Percentiles rank a stretch among this genome's conserved stretches.
Conservation (phyloP, 2,888 invertebrate species). For the Cataglyphis albicans region DNA sequence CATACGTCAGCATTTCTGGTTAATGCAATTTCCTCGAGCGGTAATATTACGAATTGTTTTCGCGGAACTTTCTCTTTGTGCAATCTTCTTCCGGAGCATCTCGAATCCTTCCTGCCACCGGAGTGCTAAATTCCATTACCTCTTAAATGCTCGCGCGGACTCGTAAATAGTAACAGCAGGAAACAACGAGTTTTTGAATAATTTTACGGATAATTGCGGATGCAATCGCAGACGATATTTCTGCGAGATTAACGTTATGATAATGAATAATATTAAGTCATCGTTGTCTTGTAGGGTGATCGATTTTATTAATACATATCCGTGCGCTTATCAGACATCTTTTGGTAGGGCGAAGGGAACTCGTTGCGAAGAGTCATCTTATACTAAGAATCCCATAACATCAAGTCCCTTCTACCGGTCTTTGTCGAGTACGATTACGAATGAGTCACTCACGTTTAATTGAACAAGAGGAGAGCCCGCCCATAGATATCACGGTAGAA, state of each 20-base stretch:
- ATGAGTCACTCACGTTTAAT: constrained; percentile 60
- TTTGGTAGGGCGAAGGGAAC: not conserved
- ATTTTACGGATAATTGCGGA: constrained; percentile 27
- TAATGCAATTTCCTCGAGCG: constrained; percentile 62
- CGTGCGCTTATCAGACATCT: constrained; percentile 34
- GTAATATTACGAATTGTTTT: constrained; percentile 58
- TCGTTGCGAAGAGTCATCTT: constrained; percentile 16
- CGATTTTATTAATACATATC: not conserved
- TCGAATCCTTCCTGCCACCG: constrained; percentile 47
- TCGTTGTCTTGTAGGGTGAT: not conserved
- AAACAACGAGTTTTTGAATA: constrained; percentile 52
- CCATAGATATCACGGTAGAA: constrained; percentile 12
- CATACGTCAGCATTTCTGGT: constrained; percentile 65
- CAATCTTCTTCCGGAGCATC: constrained; percentile 31
- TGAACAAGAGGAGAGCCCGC: constrained; percentile 22
- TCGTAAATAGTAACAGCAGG: constrained; percentile 38
- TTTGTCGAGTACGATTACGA: constrained; percentile 47
- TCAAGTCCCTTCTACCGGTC: constrained; percentile 4
- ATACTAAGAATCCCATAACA: not conserved
- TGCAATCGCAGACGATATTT: not conserved
- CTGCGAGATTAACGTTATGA: constrained; percentile 14
- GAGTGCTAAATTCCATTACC: constrained; percentile 48
- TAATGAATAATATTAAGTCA: not conserved
- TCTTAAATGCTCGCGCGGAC: constrained; percentile 47
- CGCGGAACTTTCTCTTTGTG: constrained; percentile 58